Base-by-base conservation (phyloP, 2,888 invertebrate species). In the Cheilosia urbana region DNA sequence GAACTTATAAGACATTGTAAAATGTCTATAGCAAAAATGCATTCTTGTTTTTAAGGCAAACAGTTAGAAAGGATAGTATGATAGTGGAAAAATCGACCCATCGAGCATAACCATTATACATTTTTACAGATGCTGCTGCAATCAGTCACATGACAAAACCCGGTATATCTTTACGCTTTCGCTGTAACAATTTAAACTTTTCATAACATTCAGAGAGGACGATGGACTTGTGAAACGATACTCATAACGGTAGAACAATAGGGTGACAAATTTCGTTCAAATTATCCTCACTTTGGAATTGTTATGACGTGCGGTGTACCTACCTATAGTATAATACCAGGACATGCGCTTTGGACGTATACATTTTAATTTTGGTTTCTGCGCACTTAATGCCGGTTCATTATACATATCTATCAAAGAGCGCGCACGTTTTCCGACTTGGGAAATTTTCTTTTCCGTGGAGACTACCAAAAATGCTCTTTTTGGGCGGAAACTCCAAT, bases 401-500 rank as follows among this genome's bases (percentile, higher is more conserved):
- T 15, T 49, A 4, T 15, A 24, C 49, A 9, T 19, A 37, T 21
- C 9, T 5, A 15, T 24, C 17, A 60, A 72, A 79, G 72, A 72
- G 79, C 72, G 79, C 79, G 72, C 79, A 79, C 17, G 34, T 51
- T 51, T 37, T 55, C 57, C 47, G 60, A 45, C 30, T 55, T 65
- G 76, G 81, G 71, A 71, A 60, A 66, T 76, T 76, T 34, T 45
- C 40, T 6, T 42, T 62, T 62, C 40, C 17, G 13, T 15, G 13
- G 30, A 19, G 58, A 84, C 71, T 76, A 80, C 80, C 80, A 80
- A 80, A 80, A 80, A 80, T 73, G 76, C 84, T 85, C 84, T 85
- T 87, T 87, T 87, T 87, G 87, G 87, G 87, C 82, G 87, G 87
- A 87, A 87, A 87, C 82, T 69, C 81, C 68, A 87, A 78, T 75